Evolutionary conservation across 2,888 invertebrate genomes (phyloP), one percentile per base, ranked within the genome.

Genomic region (Agriopis leucophaearia): DNA sequence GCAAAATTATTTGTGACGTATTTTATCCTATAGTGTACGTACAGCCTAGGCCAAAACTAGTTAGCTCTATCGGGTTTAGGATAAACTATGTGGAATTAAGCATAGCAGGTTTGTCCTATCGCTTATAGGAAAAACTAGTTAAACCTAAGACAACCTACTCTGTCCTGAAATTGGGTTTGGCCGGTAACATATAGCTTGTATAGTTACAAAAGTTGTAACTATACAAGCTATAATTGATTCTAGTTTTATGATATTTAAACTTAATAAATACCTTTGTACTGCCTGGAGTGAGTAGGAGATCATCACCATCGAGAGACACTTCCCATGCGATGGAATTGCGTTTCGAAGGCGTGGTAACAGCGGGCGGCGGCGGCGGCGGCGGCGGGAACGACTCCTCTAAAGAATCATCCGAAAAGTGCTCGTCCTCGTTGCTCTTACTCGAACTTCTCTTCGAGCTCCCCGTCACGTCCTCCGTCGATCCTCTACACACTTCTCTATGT

Each of bases 291-390:
- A 96, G 94, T 51, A 96, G 93, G 66, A 96, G 95, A 85, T 96
- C 96, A 81, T 94, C 94, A 85, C 96, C 96, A 84, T 96, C 96
- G 79, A 97, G 94, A 72, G 97, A 96, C 73, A 97, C 97, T 94
- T 97, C 97, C 97, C 97, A 97, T 72, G 97, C 97, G 77, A 97
- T 97, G 84, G 97, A 97, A 84, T 96, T 96, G 80, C 97, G 95
- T 92, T 97, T 97, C 83, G 95, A 95, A 78, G 95, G 95, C 73
- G 95, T 95, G 69, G 88, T 88, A 76, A 87, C 89, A 66, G 92
- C 89, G 45, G 95, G 95, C 76, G 94, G 94, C 72, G 95, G 94
- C 72, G 95, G 27, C 27, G 27, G 27, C 27, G 27, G 96, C 52
- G 96, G 96, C 48, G 96, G 96, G 75, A 96, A 94, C 80, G 95